A percentile compares a stretch with the other conserved stretches of the same genome.
Conservation (phyloP, 1,140 invertebrate species). For the Catajapyx aquilonaris region DNA sequence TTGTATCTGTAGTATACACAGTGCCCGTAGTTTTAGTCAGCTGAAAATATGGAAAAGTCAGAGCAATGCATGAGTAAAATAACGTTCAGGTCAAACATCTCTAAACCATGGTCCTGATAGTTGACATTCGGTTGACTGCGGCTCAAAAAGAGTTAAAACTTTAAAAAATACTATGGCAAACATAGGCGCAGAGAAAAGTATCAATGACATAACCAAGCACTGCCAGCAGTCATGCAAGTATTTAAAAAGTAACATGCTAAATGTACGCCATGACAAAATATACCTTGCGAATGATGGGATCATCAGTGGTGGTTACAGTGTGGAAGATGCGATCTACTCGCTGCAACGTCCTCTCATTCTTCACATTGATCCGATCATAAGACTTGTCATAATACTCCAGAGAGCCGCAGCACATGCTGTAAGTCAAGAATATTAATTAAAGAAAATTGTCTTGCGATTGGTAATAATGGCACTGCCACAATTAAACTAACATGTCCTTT, state of each 20-base stretch:
- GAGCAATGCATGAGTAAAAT: neutral
- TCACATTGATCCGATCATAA: constrained; percentile 93
- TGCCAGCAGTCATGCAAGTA: constrained; percentile 1
- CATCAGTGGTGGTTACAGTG: constrained; percentile 83
- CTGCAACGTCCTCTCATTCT: constrained; percentile 79
- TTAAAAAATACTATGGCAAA: no score
- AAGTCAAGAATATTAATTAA: constrained; percentile 16
- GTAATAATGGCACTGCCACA: constrained; percentile 1
- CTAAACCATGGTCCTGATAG: no score
- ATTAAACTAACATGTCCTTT: constrained; percentile 25
- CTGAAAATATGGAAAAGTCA: constrained; percentile 16
- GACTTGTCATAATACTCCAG: constrained; percentile 94
- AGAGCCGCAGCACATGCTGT: constrained; percentile 67
- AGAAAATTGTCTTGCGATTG: constrained; percentile 7
- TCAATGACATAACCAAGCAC: neutral
- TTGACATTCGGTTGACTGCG: no score
- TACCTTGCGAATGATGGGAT: constrained; percentile 83
- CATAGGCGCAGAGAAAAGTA: neutral
- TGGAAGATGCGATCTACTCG: constrained; percentile 93
- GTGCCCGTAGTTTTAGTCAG: constrained; percentile 84
- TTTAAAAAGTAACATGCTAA: neutral
- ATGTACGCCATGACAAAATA: constrained; percentile 1
- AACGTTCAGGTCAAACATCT: neutral
- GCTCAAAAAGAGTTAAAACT: no score
- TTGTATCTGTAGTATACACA: constrained; percentile 95